These are phyloP conservation scores for Glossophaga mutica DNA, from an alignment of 2,797 vertebrate genomes.

Conservation along the genomic window DNA sequence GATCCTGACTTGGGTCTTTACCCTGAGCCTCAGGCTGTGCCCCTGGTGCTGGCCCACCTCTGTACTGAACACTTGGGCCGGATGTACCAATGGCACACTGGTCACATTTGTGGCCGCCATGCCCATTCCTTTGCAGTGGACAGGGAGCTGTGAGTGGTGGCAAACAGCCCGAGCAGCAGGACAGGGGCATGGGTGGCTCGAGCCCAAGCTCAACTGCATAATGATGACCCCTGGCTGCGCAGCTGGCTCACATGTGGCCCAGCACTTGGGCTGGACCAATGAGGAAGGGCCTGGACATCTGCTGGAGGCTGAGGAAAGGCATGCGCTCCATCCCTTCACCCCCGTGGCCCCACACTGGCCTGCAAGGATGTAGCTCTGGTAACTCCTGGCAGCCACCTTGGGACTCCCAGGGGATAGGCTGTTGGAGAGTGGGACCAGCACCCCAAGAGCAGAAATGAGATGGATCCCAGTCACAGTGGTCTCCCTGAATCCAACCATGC, in stretches of 20 bases:
- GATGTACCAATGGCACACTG: neutral
- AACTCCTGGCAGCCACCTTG: neutral
- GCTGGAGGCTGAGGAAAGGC: neutral
- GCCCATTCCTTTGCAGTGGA: neutral
- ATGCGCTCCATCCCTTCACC: neutral
- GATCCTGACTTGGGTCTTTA: neutral
- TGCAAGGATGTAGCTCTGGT: neutral
- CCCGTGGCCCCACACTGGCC: neutral
- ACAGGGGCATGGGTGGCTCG: neutral
- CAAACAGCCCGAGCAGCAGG: neutral
- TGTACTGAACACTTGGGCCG: neutral
- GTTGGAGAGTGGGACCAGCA: neutral
- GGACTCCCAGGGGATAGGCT: neutral
- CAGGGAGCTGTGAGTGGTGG: neutral
- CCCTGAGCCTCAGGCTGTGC: neutral
- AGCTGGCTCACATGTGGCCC: neutral
- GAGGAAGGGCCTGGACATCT: neutral
- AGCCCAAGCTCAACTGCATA: neutral
- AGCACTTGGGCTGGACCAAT: neutral
- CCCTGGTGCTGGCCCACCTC: neutral
- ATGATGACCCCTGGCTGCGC: neutral
- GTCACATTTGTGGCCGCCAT: neutral
- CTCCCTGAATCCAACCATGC: neutral
- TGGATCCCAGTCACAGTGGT: neutral
- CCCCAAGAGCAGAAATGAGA: neutral